These are phyloP conservation scores for Gryllus bimaculatus DNA, from an alignment of 1,140 invertebrate genomes.

Conservation along the genomic window DNA sequence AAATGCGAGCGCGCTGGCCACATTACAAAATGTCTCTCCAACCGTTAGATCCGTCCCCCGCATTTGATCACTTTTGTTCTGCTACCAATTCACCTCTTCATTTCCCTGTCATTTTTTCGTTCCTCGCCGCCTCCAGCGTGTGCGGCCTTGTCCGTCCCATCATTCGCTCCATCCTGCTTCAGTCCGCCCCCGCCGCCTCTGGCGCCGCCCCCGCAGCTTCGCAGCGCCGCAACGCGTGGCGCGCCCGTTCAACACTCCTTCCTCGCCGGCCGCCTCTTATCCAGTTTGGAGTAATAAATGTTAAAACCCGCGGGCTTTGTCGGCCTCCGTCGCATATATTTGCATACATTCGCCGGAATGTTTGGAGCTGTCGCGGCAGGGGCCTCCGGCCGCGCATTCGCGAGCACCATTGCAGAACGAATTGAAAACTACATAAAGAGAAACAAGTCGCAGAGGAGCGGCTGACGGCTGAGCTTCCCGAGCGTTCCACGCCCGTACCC, in stretches of 20 bases:
- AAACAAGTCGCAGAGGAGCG: neutral
- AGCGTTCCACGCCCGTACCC: too few species aligned
- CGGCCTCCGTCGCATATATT: neutral
- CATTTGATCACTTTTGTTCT: too few species aligned
- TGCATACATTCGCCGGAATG: neutral
- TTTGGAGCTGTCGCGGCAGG: slow-evolving; percentile 2
- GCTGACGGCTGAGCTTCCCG: neutral
- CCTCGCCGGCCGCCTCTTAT: neutral
- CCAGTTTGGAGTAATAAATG: slow-evolving; percentile 1
- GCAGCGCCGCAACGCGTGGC: neutral
- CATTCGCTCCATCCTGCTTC: too few species aligned
- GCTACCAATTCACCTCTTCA: too few species aligned
- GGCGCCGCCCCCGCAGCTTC: too few species aligned
- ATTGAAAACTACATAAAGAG: slow-evolving; percentile 5
- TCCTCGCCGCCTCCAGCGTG: too few species aligned
- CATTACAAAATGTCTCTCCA: too few species aligned
- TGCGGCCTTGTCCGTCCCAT: too few species aligned
- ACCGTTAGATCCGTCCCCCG: too few species aligned
- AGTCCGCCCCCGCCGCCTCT: too few species aligned
- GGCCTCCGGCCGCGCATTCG: neutral
- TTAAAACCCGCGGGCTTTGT: slow-evolving; percentile 3
- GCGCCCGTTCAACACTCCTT: neutral
- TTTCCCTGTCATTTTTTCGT: too few species aligned
- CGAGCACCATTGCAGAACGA: neutral
- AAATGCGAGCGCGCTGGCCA: too few species aligned